These are phyloP conservation scores for Ariolimax columbianus DNA, from an alignment of 2,888 invertebrate species.

Conservation along the genomic window DNA sequence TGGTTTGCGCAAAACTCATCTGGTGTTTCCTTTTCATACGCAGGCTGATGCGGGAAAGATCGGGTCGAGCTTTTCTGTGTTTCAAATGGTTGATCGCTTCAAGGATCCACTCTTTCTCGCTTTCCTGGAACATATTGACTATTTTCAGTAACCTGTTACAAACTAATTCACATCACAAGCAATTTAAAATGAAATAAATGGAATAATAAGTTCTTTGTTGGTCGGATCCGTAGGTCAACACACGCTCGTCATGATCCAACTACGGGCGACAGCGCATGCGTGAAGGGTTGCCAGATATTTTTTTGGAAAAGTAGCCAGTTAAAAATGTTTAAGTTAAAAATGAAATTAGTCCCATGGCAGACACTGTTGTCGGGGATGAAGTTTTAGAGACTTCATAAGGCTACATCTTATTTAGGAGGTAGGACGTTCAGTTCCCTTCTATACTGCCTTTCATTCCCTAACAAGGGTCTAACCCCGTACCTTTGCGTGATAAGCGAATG, in stretches of 20 bases:
- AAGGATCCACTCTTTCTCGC: slow-evolving; percentile 81
- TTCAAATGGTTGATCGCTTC: slow-evolving; percentile 91
- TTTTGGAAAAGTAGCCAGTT: too few species aligned
- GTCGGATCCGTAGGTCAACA: slow-evolving; percentile 35
- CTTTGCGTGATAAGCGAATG: too few species aligned
- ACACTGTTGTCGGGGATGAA: too few species aligned
- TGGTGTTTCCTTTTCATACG: slow-evolving; percentile 87
- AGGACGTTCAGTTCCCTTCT: too few species aligned
- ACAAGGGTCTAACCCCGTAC: too few species aligned
- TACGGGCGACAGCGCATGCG: slow-evolving; percentile 37
- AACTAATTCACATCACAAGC: slow-evolving; percentile 2
- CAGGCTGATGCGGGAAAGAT: slow-evolving; percentile 88
- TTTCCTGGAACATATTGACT: slow-evolving; percentile 43
- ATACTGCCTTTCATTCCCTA: too few species aligned
- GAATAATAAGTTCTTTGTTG: slow-evolving; percentile 10
- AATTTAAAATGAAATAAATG: slow-evolving; percentile 26
- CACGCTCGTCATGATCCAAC: slow-evolving; percentile 42
- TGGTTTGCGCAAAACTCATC: slow-evolving; percentile 82
- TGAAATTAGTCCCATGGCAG: too few species aligned
- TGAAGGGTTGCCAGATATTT: too few species aligned
- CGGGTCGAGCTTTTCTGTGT: slow-evolving; percentile 89
- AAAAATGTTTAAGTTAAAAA: too few species aligned
- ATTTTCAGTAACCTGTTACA: slow-evolving; percentile 11
- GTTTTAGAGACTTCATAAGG: too few species aligned
- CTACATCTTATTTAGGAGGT: too few species aligned